Evolutionary conservation across 2,888 invertebrate species (phyloP).

Genomic region (Anticlea derivata): DNA sequence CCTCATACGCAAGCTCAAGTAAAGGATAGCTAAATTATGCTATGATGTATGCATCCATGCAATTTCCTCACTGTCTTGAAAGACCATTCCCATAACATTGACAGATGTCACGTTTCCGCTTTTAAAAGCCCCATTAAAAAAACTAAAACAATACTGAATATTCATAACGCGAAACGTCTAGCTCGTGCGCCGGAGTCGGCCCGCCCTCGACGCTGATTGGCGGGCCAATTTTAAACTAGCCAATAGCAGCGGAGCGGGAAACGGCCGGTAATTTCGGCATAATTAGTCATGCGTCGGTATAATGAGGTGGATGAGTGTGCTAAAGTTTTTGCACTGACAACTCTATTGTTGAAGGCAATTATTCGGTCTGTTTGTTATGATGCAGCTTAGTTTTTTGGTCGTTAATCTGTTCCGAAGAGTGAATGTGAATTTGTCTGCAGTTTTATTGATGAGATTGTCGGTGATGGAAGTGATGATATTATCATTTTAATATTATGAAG

Average conservation of each 20-base stretch:
- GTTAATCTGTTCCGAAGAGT: constrained; percentile 24
- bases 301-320: constrained; percentile 46
- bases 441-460: constrained; percentile 20
- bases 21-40: too few relatives aligned
- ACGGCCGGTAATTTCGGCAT: constrained; percentile 75
- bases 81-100: constrained; percentile 32
- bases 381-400: constrained; percentile 26
- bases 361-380: constrained; percentile 35
- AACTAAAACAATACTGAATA: constrained; percentile 47
- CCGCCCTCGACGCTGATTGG: constrained; percentile 76
- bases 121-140: constrained; percentile 25
- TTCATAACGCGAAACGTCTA: constrained; percentile 61
- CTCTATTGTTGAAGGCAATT: constrained; percentile 42
- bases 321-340: constrained; percentile 38
- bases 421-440: constrained; percentile 24
- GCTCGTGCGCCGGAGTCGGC: constrained; percentile 71
- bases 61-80: constrained; percentile 9
- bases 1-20: too few relatives aligned
- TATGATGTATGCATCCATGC: too few relatives aligned
- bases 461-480: neutral
- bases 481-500: neutral
- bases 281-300: constrained; percentile 77
- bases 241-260: constrained; percentile 64
- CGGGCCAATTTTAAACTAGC: constrained; percentile 62
- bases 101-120: constrained; percentile 34